Base-by-base conservation (phyloP, 2,888 invertebrate genomes). In the Trichogramma evanescens region DNA sequence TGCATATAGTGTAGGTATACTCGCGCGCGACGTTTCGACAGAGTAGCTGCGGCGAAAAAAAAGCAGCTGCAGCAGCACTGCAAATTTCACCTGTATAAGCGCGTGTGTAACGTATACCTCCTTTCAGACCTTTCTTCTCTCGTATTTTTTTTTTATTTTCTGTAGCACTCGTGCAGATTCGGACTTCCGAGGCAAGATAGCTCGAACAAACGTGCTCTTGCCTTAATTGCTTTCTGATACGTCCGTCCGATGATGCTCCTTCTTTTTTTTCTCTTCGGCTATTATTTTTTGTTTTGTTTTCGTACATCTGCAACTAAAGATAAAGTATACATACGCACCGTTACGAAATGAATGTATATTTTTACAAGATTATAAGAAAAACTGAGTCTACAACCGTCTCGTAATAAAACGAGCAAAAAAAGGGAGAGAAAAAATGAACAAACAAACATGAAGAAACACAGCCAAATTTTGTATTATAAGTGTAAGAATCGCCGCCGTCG, bases 61-160 rank as follows among this genome's bases (percentile, higher is more conserved):
- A 26, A 26, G 26, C 26, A 26, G 26, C 26, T 26, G 26, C 26
- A 26, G 26, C 26, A 26, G 26, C 26, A n/a, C 38, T 38, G 50
- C 39, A 50, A 50, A 38, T 26, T 26, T 26, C 26, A 26, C 26
- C 26, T 26, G 26, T 26, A 26, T 26, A 26, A 10, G 48, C 72
- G 75, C 77, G 76, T 77, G 77, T 77, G 76, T 75, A 74, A 74
- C 74, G 72, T 71, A 72, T 72, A 58, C 48, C 50, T 46, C 13
- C 10, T 39, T 26, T 26, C 26, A 26, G 26, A 26, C n/a, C 57
- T 52, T 46, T 13, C 48, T 50, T 44, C 50, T 50, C 42, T 48
- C 41, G 42, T 4, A 6, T 54, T 46, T 38, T 45, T 54, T 46
- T 39, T n/a, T 50, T n/a, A 7, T 45, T 50, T 49, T 41, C 42